Base-by-base conservation (phyloP, 2,888 invertebrate species). In the Athripsodes cinereus region DNA sequence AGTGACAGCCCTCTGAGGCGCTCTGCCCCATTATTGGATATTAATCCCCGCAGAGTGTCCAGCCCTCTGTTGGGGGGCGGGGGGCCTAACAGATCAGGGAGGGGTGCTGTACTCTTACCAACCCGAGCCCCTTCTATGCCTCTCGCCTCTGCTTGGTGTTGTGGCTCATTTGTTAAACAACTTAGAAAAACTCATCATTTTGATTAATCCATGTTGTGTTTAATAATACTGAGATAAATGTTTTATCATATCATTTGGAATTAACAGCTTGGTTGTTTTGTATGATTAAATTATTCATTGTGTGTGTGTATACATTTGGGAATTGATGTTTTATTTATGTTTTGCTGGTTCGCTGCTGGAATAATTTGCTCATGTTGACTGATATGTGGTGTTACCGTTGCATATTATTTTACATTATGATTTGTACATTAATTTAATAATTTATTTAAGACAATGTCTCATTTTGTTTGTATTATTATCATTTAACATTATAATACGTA, bases 111-210 rank as follows among this genome's bases (percentile, higher is more conserved):
- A 56, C 57, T 65, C 63, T 60, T 64, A 21, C 67, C 66, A 52
- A 65, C 68, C 34, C 65, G 69, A 53, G 66, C 68, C 49, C 66
- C 65, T 63, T 70, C 66, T 58, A 67, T 67, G 59, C 70, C 66
- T 22, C 75, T 75, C 67, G 80, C 85, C 60, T 82, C 84, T 64
- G 84, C 85, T 22, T 88, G 88, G 88, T 89, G 89, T 73, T 88
- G 89, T 73, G 88, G 88, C 70, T 83, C 85, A 66, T 87, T 88
- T 75, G 87, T 88, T 71, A 85, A 86, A 73, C 87, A 88, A 67
- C 82, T 88, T 75, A 83, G 84, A 67, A 87, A 87, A 74, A 85
- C 87, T 55, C 87, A 88, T 70, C 85, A 86, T 70, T 81, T 85
- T 75, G 86, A 86, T 74, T 86, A 78, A 76, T 73, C 72, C 66